Base-by-base conservation (phyloP, 2,113 vertebrate species). In the Corydoras maculifer region DNA sequence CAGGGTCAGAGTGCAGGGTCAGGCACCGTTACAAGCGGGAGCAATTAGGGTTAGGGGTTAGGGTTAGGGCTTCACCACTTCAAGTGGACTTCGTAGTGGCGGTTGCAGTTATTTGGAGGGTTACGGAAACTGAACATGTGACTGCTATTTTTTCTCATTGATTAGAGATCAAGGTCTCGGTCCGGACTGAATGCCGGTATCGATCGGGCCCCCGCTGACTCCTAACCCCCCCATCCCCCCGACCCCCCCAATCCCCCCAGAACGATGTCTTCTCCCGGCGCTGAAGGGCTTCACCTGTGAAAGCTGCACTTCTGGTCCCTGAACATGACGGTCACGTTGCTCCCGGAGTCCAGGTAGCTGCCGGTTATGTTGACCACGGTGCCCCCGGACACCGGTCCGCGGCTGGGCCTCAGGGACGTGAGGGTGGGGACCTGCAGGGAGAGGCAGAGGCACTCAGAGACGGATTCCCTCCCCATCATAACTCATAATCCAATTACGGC, bases 301-400 rank as follows among this genome's bases (percentile, higher is more conserved):
- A 92, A 97, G 76, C 94, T 91, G 80, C 97, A 99, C 2, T 92
- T 94, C 58, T 96, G 93, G 68, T 91, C 84, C 68, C 95, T 97
- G 10, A 99, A 94, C 82, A 90, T 93, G 78, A 99, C 90, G 1
- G 93, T 91, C 82, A 98, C 95, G 0, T 94, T 94, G 87, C 97
- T 99, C 70, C 97, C 97, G 0, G 96, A 94, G 0, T 96, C 96
- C 65, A 99, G 88, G 84, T 98, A 94, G 85, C 91, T 94, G 71
- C 97, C 97, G 0, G 91, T 94, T 80, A 99, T 97, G 62, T 96
- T 98, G 84, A 99, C 94, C 12, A 95, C 89, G 3, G 97, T 98
- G 66, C 97, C 97, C 25, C 97, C 97, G 0, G 96, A 98, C 76
- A 98, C 90, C 0, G 97, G 97, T 0, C 97, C 97, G 61, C 93